Evolutionary conservation across 1,140 invertebrate species (phyloP).

Genomic region (Ridgeia piscesae): DNA sequence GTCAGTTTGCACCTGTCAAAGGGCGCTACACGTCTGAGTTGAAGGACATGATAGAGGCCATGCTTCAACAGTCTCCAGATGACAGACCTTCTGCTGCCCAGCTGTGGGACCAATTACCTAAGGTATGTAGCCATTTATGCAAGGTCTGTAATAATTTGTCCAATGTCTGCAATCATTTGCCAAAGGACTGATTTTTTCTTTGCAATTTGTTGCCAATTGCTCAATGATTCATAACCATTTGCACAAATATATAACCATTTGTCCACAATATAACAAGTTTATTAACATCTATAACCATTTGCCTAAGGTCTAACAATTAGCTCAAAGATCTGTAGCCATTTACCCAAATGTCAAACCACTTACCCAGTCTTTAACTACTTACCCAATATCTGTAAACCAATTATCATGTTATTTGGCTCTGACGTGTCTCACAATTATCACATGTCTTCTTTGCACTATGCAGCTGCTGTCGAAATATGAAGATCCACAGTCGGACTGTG

Average conservation of each 20-base stretch:
- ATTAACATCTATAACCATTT: background rate
- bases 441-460: background rate
- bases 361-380: background rate
- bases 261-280: background rate
- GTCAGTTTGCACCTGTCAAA: conserved; percentile 64
- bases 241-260: background rate
- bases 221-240: background rate
- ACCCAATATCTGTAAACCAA: background rate
- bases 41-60: conserved; percentile 59
- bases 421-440: background rate
- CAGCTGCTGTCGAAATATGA: conserved; percentile 10
- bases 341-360: background rate
- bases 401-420: background rate
- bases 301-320: background rate
- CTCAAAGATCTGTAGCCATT: background rate
- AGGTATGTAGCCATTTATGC: background rate
- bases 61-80: conserved; percentile 58
- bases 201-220: too few relatives aligned
- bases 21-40: conserved; percentile 70
- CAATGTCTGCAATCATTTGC: background rate
- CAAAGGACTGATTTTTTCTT: too few relatives aligned
- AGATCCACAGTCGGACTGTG: conserved; percentile 12
- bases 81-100: conserved; percentile 62
- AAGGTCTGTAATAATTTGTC: background rate
- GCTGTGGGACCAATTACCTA: conserved; percentile 54